Evolutionary conservation across 2,888 invertebrate species (phyloP).

Genomic region (Cryptophagus acutangulus): DNA sequence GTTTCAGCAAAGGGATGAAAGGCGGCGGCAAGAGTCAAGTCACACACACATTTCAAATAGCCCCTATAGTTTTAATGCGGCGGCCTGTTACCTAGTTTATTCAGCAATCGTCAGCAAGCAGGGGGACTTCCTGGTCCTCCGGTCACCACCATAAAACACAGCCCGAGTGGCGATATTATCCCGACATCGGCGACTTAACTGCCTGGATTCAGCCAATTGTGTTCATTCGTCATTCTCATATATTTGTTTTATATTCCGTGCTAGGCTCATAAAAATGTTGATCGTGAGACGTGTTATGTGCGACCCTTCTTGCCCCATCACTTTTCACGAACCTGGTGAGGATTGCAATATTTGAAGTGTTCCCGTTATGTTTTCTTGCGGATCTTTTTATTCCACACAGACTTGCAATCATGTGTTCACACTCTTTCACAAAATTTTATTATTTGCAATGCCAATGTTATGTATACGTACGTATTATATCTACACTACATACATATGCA

Average conservation of each 20-base stretch:
- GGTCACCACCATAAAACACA: slow-evolving; percentile 39
- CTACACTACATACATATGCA: no score
- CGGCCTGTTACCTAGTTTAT: slow-evolving; percentile 41
- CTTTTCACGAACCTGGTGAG: slow-evolving; percentile 14
- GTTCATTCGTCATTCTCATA: slow-evolving; percentile 40
- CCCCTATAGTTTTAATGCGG: slow-evolving; percentile 35
- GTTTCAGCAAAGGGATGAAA: neutral
- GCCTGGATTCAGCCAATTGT: slow-evolving; percentile 35
- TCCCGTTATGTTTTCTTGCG: slow-evolving; percentile 11
- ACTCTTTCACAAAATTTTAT: neutral
- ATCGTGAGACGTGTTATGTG: slow-evolving; percentile 30
- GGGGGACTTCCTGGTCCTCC: slow-evolving; percentile 26
- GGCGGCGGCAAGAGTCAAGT: slow-evolving; percentile 12
- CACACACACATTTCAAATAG: slow-evolving; percentile 21
- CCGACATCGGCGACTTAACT: slow-evolving; percentile 34
- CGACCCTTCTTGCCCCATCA: slow-evolving; percentile 22
- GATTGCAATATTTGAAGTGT: slow-evolving; percentile 15
- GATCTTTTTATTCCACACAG: slow-evolving; percentile 3
- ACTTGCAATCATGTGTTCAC: slow-evolving; percentile 6
- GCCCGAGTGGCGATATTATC: slow-evolving; percentile 36
- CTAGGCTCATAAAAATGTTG: slow-evolving; percentile 35
- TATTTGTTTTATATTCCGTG: slow-evolving; percentile 38
- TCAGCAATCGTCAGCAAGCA: slow-evolving; percentile 39
- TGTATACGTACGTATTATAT: no score
- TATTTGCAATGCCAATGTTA: slow-evolving; percentile 1